Evolutionary conservation across 1,140 invertebrate genomes (phyloP), one percentile per base, ranked within the genome.

Genomic region (Papilio dardanus): DNA sequence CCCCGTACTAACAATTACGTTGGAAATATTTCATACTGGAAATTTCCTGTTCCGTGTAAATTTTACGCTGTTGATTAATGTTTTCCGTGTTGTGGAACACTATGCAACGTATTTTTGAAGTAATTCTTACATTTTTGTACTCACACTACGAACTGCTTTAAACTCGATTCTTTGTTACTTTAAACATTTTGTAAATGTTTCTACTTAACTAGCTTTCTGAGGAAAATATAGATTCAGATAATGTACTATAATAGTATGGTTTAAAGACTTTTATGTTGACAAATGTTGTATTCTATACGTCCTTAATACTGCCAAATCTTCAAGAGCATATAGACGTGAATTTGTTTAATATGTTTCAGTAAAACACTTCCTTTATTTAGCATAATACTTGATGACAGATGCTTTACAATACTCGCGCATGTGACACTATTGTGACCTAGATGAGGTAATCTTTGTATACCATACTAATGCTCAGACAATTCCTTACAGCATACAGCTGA

Each of bases 21-120:
- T 62, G 54, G 54, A 62, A 62, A 62, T 62, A 62, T 62, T 62
- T 62, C 54, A 62, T 62, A 62, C 24, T 62, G 12, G 10, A 58
- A 58, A 58, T 62, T 62, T 62, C 54, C 54, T 62, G 54, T 62
- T 62, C 24, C 54, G 24, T 62, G 54, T 62, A 28, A 62, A 62
- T 62, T 30, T 30, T 62, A 24, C 54, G 24, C 54, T 30, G 54
- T 62, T 62, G 54, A 62, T 62, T 62, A 62, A 62, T 62, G 54
- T 24, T 62, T 62, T 62, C 54, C 54, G 54, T 28, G 54, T 8
- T 62, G 54, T 62, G 8, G 54, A 24, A 8, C 10, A 24, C 19
- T 62, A 62, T 62, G 24, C 54, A 62, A 28, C 5, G 8, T 28
- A 62, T 62, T 54, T 24, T 1, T 54, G 16, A 24, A 54, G 5